A percentile compares a stretch with the other conserved stretches of the same genome.
Evolutionary conservation across 2,113 vertebrate genomes (phyloP).

Genomic region (Himantopus leucocephalus): DNA sequence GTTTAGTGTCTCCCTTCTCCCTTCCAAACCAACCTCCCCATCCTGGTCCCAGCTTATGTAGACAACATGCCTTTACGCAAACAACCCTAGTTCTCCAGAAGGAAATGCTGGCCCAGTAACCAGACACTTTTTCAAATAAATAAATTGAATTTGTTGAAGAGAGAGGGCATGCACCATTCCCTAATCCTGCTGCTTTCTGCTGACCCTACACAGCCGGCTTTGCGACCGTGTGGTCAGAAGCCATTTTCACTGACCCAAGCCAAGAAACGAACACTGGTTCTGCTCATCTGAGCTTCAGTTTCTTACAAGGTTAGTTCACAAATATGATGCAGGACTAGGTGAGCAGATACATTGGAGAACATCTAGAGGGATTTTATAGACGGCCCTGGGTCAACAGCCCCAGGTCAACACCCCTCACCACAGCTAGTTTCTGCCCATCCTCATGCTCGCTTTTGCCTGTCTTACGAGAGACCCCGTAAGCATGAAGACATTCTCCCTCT

Average conservation of each 20-base stretch:
- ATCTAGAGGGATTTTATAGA: background rate
- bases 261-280: background rate
- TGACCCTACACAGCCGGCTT: background rate
- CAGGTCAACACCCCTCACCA: background rate
- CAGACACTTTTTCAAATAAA: background rate
- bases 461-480: background rate
- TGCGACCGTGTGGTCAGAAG: background rate
- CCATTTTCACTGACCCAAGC: background rate
- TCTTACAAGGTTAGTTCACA: background rate
- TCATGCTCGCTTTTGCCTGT: background rate
- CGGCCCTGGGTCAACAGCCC: background rate
- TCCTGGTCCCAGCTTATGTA: background rate
- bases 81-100: background rate
- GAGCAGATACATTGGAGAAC: accelerated
- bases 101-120: background rate
- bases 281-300: background rate
- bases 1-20: background rate
- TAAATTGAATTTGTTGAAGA: background rate
- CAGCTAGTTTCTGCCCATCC: background rate
- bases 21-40: background rate
- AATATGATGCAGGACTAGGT: background rate
- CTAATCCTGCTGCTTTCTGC: background rate
- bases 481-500: background rate
- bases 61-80: background rate
- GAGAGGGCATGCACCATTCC: background rate